Conservation (phyloP, 1,140 invertebrate genomes). For the Halesus radiatus region DNA sequence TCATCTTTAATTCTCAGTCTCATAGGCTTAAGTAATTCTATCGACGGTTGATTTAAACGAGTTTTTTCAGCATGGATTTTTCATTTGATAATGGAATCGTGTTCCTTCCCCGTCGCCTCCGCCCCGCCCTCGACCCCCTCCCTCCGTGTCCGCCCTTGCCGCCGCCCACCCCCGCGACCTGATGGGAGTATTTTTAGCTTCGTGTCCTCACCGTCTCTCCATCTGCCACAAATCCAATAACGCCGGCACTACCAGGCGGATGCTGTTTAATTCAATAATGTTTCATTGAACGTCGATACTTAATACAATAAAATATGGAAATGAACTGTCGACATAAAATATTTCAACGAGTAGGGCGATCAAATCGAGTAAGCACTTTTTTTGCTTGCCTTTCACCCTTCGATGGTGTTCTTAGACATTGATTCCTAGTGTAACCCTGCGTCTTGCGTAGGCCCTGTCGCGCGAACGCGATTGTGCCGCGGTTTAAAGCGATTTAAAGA, state of each 20-base stretch:
- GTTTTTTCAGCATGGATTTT: not conserved
- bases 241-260: not conserved
- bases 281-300: not conserved
- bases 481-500: too few species aligned
- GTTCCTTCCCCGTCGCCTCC: not conserved
- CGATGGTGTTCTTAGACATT: too few species aligned
- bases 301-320: not conserved
- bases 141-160: not conserved
- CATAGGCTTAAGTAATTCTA: too few species aligned
- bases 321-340: not conserved
- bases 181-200: constrained; percentile 20
- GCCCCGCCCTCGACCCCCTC: not conserved
- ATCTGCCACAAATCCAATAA: constrained; percentile 2
- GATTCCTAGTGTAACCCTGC: too few species aligned
- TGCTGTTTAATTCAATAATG: too few species aligned
- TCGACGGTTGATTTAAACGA: too few species aligned
- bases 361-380: too few species aligned
- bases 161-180: not conserved
- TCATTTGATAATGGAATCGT: constrained; percentile 26
- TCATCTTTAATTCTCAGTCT: too few species aligned
- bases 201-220: not conserved
- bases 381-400: too few species aligned
- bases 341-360: too few species aligned
- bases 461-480: too few species aligned
- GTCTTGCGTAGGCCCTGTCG: too few species aligned